These are phyloP conservation scores for Sebastes oblongus DNA, from an alignment of 2,797 vertebrate species.

Conservation along the genomic window DNA sequence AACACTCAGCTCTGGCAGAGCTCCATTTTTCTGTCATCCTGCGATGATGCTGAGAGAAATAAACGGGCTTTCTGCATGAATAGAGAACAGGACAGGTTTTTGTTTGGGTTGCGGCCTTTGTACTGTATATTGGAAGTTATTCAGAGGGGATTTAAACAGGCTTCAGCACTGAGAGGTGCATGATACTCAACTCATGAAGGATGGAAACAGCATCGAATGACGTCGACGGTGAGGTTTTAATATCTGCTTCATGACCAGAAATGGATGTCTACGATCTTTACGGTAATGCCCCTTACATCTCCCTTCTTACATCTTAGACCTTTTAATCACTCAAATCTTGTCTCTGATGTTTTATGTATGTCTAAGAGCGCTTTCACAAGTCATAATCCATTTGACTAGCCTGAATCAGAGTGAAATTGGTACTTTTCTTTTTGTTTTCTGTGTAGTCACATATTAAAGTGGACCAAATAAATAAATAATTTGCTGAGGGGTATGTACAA, in stretches of 20 bases:
- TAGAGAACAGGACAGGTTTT: background rate
- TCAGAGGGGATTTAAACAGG: background rate
- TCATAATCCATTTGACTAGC: background rate
- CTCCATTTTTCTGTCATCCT: background rate
- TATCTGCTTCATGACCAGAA: background rate
- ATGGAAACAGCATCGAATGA: background rate
- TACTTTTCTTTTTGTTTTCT: too few species aligned
- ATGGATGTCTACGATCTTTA: background rate
- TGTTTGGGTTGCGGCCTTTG: background rate
- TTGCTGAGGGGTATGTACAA: too few species aligned
- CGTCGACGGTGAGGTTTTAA: background rate
- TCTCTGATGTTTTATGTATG: background rate
- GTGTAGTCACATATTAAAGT: too few species aligned
- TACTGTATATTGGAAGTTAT: background rate
- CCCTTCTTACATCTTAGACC: background rate
- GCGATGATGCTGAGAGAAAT: background rate
- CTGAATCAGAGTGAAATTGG: background rate
- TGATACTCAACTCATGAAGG: background rate
- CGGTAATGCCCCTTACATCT: background rate
- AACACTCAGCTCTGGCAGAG: background rate
- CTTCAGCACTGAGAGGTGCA: background rate
- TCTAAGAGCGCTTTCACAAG: background rate
- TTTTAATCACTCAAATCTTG: background rate
- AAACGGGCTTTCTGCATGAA: background rate
- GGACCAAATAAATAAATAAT: too few species aligned